Evolutionary conservation across 2,113 vertebrate genomes (phyloP), one percentile per base, ranked within the genome.

Genomic region (Neopipo cinnamomea): DNA sequence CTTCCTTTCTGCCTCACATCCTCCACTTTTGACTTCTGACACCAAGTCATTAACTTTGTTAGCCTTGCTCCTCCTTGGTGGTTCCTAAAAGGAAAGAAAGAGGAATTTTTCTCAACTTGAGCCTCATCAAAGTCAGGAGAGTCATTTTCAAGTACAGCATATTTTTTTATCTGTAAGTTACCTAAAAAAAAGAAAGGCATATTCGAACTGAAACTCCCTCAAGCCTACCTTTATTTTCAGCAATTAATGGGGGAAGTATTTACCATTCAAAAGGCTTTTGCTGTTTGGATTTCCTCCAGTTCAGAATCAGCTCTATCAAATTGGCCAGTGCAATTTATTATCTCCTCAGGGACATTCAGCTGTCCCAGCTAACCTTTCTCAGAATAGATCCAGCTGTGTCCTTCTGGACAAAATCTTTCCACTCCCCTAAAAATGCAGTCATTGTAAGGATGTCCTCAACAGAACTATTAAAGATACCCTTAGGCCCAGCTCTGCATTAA

Each of bases 341-440:
- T 93, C 83, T 96, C 95, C 92, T 91, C 88, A 63, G 92, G 93
- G 95, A 92, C 93, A 89, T 96, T 96, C 92, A 95, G 59, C 88
- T 96, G 92, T 96, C 96, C 93, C 88, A 90, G 70, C 85, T 94
- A 92, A 96, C 95, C 90, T 93, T 97, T 96, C 96, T 80, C 88
- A 95, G 76, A 96, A 96, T 95, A 97, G 93, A 96, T 91, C 93
- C 95, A 96, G 96, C 91, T 96, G 96, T 94, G 92, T 95, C 95
- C 85, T 96, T 95, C 90, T 95, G 52, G 41, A 87, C 61, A 76
- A 91, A 95, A 94, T 96, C 81, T 94, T 96, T 95, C 85, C 88
- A 91, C 89, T 96, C 65, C 63, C 52, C 65, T 93, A 78, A 94
- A 96, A 95, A 92, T 75, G 76, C 93, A 92, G 88, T 90, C 85